A percentile compares a stretch with the other conserved stretches of the same genome.
These are phyloP conservation scores for Leucophenga maculata DNA, from an alignment of 2,888 invertebrate species.

Conservation along the genomic window DNA sequence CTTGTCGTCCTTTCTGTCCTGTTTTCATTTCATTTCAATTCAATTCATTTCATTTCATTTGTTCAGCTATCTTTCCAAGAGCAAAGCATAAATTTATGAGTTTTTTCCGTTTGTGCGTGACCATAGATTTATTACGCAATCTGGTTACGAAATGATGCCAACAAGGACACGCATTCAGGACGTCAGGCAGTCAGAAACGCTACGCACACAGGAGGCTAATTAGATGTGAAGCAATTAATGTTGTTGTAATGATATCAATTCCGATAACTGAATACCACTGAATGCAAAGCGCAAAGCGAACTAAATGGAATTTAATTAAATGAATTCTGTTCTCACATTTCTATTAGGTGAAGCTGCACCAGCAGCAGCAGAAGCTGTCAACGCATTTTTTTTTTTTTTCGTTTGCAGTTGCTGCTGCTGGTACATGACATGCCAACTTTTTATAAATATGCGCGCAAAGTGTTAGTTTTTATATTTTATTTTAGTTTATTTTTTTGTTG, in stretches of 20 bases:
- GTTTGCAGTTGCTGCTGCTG: too few species aligned
- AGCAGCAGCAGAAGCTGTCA: too few species aligned
- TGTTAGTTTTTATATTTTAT: too few species aligned
- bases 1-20: not conserved
- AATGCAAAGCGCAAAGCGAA: not conserved
- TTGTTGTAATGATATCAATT: slow-evolving; percentile 6
- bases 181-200: too few species aligned
- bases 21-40: slow-evolving; percentile 31
- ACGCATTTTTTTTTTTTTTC: too few species aligned
- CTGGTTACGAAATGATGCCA: slow-evolving; percentile 55
- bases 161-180: slow-evolving; percentile 47
- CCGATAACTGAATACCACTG: not conserved
- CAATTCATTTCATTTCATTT: not conserved
- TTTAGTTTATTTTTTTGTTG: too few species aligned
- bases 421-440: too few species aligned
- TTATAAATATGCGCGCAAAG: too few species aligned
- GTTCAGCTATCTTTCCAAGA: slow-evolving; percentile 30
- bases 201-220: slow-evolving; percentile 59
- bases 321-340: not conserved
- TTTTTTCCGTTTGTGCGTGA: slow-evolving; percentile 62
- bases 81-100: slow-evolving; percentile 57
- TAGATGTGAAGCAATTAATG: slow-evolving; percentile 36
- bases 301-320: slow-evolving; percentile 12
- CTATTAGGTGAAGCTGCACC: too few species aligned
- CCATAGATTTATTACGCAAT: slow-evolving; percentile 63